A percentile compares a stretch with the other conserved stretches of the same genome.
Evolutionary conservation across 2,113 vertebrate genomes (phyloP).

Genomic region (Lagopus leucura): DNA sequence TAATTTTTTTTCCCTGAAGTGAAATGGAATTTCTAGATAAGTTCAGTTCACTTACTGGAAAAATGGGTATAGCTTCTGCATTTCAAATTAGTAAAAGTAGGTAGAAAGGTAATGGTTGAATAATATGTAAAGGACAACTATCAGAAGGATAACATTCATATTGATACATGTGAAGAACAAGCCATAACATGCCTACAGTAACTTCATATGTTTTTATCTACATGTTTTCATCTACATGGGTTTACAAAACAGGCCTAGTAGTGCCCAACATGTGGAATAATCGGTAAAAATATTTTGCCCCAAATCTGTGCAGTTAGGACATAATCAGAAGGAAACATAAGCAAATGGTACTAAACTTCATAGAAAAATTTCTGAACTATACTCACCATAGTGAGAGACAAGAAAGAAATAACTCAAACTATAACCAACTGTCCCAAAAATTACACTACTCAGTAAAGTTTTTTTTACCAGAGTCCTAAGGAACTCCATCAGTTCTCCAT

Average conservation of each 20-base stretch:
- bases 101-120: not conserved
- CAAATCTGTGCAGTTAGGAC: not conserved
- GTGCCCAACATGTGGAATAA: not conserved
- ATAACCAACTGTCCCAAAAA: not conserved
- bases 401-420: not conserved
- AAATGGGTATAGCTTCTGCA: not conserved
- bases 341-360: not conserved
- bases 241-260: not conserved
- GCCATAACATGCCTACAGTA: not conserved
- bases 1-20: not conserved
- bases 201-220: not conserved
- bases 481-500: constrained; percentile 86
- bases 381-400: not conserved
- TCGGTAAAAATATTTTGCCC: not conserved
- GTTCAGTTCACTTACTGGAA: not conserved
- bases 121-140: not conserved
- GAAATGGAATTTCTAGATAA: not conserved
- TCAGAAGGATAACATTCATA: not conserved
- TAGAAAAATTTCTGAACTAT: not conserved
- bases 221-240: not conserved
- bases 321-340: not conserved
- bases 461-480: constrained; percentile 90
- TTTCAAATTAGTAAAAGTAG: not conserved
- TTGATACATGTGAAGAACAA: not conserved
- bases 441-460: not conserved